Evolutionary conservation across 1,140 invertebrate species (phyloP).

Genomic region (Galleria mellonella): DNA sequence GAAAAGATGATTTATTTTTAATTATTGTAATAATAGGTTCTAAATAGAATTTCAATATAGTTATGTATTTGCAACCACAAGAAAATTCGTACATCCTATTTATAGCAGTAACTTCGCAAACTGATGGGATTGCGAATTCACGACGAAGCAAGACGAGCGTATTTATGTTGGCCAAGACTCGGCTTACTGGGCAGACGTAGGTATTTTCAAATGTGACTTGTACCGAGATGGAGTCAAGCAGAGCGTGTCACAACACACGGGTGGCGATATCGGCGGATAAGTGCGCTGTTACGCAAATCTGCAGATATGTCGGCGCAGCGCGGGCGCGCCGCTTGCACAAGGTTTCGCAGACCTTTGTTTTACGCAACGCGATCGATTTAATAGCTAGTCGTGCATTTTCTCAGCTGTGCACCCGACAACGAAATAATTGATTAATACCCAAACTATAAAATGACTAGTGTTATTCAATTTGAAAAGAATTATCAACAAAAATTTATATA

Average conservation of each 20-base stretch:
- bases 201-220: constrained; percentile 8
- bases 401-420: constrained; percentile 43
- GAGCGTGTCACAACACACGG: constrained; percentile 64
- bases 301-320: constrained; percentile 67
- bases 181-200: not conserved
- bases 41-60: no score
- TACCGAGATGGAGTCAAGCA: constrained; percentile 42
- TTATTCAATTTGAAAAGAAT: constrained; percentile 5
- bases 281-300: constrained; percentile 71
- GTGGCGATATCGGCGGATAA: constrained; percentile 64
- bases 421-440: constrained; percentile 38
- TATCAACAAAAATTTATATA: constrained; percentile 4
- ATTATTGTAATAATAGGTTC: no score
- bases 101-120: no score
- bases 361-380: constrained; percentile 71
- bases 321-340: constrained; percentile 71
- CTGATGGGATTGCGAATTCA: not conserved
- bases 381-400: constrained; percentile 64
- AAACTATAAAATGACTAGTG: constrained; percentile 13
- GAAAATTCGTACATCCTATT: no score
- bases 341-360: constrained; percentile 73
- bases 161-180: not conserved
- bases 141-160: not conserved
- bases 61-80: no score
- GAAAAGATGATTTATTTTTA: no score